Evolutionary conservation across 2,113 vertebrate genomes (phyloP).

Genomic region (Tragelaphus imberbis): DNA sequence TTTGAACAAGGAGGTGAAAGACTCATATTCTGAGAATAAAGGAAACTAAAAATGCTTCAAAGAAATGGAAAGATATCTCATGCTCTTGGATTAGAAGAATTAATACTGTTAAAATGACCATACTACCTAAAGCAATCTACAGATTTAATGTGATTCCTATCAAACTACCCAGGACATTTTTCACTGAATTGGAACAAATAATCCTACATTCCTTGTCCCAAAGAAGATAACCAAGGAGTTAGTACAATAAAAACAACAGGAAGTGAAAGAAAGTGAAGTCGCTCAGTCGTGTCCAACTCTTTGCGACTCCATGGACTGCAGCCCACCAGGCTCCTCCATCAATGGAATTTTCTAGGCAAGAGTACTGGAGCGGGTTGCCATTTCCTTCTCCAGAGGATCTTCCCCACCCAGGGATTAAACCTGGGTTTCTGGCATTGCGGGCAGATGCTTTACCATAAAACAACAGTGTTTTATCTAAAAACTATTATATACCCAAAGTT

Average conservation of each 20-base stretch:
- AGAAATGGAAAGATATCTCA: not conserved
- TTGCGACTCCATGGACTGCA: not conserved
- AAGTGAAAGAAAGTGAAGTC: not conserved
- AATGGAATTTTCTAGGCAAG: not conserved
- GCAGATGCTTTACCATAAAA: not conserved
- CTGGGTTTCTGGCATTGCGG: accelerated
- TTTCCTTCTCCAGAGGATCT: not conserved
- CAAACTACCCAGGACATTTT: not conserved
- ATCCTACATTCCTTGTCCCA: not conserved
- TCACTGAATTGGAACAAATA: not conserved
- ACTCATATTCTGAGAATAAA: not conserved
- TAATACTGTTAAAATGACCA: not conserved
- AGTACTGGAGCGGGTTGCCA: not conserved
- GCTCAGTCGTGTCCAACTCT: accelerated
- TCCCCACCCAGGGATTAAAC: not conserved
- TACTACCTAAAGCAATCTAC: not conserved
- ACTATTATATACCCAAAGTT: not conserved
- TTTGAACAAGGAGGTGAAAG: not conserved
- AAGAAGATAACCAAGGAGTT: not conserved
- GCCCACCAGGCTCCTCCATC: not conserved
- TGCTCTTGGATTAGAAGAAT: not conserved
- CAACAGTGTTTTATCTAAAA: not conserved
- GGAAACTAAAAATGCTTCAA: not conserved
- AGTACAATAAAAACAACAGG: not conserved
- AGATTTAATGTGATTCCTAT: not conserved